Conservation (phyloP, 2,113 vertebrate genomes). For the Stictonetta naevosa region DNA sequence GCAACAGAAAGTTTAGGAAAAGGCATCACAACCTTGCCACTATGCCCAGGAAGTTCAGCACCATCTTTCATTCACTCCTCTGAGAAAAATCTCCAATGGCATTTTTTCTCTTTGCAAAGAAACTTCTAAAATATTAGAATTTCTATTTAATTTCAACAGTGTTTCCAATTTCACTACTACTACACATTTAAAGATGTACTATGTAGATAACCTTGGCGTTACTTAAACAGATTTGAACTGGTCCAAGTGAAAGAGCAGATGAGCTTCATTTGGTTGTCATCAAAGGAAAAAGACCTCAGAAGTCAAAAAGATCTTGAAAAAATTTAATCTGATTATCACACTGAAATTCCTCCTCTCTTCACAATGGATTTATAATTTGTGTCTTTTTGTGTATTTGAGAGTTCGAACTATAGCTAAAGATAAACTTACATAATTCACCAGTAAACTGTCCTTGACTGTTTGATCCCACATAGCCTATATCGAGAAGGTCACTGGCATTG, state of each 20-base stretch:
- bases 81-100: not conserved
- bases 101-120: not conserved
- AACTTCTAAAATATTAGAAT: not conserved
- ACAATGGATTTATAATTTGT: not conserved
- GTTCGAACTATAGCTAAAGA: constrained; percentile 31
- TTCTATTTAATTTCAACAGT: not conserved
- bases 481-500: constrained; percentile 88
- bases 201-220: not conserved
- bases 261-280: not conserved
- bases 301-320: not conserved
- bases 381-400: not conserved
- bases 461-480: constrained; percentile 89
- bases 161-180: not conserved
- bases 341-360: not conserved
- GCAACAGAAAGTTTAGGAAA: not conserved
- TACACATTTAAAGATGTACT: not conserved
- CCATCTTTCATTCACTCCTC: not conserved
- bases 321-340: not conserved
- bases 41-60: not conserved
- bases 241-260: not conserved
- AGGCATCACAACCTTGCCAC: not conserved
- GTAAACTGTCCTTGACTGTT: constrained; percentile 93
- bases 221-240: not conserved
- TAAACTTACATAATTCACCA: constrained; percentile 95
- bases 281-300: not conserved